phyloP scores from a whole-genome alignment of 2,113 vertebrate species.

The Mustela lutreola region DNA sequence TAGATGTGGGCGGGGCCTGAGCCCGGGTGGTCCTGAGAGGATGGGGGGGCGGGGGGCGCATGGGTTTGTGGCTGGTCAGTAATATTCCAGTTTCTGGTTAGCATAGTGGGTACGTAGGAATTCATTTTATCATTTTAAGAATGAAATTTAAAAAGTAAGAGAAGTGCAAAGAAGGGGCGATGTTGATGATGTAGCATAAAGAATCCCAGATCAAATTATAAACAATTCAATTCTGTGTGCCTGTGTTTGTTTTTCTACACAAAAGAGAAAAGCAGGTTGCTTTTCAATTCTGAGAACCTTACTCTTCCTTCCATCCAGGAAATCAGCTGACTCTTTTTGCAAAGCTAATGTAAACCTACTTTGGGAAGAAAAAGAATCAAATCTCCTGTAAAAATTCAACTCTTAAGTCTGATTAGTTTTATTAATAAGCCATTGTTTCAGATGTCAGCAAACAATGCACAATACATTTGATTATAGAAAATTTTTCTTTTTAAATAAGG shows the following conservation, averaged over 20 bases:
- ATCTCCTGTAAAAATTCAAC: neutral
- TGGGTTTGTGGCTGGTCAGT: fast-evolving
- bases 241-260: neutral
- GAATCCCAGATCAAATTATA: constrained; percentile 12
- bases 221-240: neutral
- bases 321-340: constrained; percentile 21
- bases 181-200: neutral
- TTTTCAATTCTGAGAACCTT: constrained; percentile 1
- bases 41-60: neutral
- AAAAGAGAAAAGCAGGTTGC: neutral
- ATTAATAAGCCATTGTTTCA: constrained; percentile 26
- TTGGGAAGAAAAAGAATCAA: neutral
- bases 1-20: neutral
- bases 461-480: constrained; percentile 17
- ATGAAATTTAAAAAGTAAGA: neutral
- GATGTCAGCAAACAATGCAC: neutral
- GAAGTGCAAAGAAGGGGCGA: neutral
- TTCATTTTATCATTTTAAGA: constrained; percentile 32
- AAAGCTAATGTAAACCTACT: constrained; percentile 37
- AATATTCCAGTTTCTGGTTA: neutral
- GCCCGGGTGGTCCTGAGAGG: neutral
- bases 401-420: neutral
- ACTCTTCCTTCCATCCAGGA: neutral
- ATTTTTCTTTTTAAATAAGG: neutral
- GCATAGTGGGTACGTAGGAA: no score